phyloP scores from a whole-genome alignment of 53 echinoderm and acorn worm species.

The Paelopatides confundens region DNA sequence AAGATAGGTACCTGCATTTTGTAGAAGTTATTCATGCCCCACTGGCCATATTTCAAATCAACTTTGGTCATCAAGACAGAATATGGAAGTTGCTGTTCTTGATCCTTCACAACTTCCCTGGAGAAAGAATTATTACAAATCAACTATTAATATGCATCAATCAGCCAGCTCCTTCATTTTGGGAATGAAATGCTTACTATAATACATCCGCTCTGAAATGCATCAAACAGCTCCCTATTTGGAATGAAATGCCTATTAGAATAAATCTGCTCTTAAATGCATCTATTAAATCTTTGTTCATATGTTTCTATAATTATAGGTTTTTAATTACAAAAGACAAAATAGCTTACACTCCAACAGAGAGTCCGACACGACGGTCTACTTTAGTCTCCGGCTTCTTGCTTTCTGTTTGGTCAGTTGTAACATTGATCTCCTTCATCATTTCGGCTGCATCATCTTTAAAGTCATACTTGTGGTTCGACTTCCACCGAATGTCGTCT shows the following conservation, averaged over 20 bases:
- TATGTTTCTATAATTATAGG: too few relatives aligned
- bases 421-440: constrained; percentile 1
- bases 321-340: background rate
- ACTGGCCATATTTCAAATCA: constrained; percentile 81
- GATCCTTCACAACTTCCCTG: constrained; percentile 83
- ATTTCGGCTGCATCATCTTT: constrained; percentile 8
- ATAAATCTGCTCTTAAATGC: too few relatives aligned
- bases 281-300: too few relatives aligned
- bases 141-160: background rate
- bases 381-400: background rate
- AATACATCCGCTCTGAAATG: too few relatives aligned
- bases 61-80: constrained; percentile 88
- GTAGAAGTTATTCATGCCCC: constrained; percentile 99
- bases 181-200: too few relatives aligned
- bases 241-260: too few relatives aligned
- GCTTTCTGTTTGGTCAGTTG: background rate
- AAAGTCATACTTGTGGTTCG: background rate
- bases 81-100: constrained; percentile 90
- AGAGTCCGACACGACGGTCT: background rate
- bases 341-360: constrained; percentile 5
- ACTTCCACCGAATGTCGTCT: constrained; percentile 18
- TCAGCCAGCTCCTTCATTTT: background rate
- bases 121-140: constrained; percentile 8
- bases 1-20: constrained; percentile 81
- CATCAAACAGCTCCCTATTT: too few relatives aligned